Evolutionary conservation across 2,888 invertebrate genomes (phyloP), one percentile per base, ranked within the genome.

Genomic region (Hypsopygia costalis): DNA sequence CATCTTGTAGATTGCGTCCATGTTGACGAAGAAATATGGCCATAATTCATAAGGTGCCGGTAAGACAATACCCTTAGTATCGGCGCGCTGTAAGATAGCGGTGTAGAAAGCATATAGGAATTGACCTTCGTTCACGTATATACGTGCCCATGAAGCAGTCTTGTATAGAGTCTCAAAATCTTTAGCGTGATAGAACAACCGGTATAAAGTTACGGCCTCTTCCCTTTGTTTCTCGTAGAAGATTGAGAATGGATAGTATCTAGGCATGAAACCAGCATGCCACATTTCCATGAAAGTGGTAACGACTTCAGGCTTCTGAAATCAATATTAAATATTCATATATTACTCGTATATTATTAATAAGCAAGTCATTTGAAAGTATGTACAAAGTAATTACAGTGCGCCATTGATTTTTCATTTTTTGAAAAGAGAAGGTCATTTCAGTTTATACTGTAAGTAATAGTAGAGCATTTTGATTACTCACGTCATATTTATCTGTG

Each of bases 41-140:
- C 90, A 81, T 21, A 93, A 79, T 82, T 94, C 94, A 58, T 93
- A 93, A n/a, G 91, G 83, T 1, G 93, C 91, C 1, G 94, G 94
- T 27, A 93, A 57, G 10, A 91, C 90, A 21, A 93, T 68, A 39
- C 90, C 88, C 35, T 78, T 72, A 39, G 90, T 86, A 54, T 93
- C 93, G 1, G 79, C 57, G 34, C 92, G 91, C 55, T 92, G 92
- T 11, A 91, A 60, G 5, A 91, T 67, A 28, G 92, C 92, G 7
- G 91, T 85, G 53, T 90, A 90, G 61, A 92, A 81, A 3, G 91
- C 83, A 60, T 93, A 93, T 3, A 91, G 64, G 76, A 92, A 94
- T 62, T 91, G 80, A 35, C 90, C 89, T 49, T 91, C 91, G 70
- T 94, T 93, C 16, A 92, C 64, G 56, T 90, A 69, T 41, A 91